Evolutionary conservation across 2,888 invertebrate genomes (phyloP).

Genomic region (Sicus ferrugineus): DNA sequence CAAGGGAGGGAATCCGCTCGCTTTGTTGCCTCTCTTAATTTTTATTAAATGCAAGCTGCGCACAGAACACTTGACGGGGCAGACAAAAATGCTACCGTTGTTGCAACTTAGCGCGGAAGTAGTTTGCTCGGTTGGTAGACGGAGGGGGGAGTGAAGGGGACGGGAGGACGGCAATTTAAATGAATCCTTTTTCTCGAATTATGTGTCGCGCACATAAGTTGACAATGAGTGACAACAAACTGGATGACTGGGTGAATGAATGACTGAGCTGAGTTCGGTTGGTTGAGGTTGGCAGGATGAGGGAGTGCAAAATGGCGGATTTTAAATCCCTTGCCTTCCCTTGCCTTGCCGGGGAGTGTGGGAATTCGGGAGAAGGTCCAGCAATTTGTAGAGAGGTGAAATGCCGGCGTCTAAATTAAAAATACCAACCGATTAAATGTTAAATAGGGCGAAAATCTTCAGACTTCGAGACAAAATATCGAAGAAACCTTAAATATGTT

Average conservation of each 20-base stretch:
- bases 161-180: constrained; percentile 9
- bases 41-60: background rate
- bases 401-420: background rate
- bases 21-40: background rate
- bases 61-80: constrained; percentile 50
- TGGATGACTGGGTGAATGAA: background rate
- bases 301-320: no score
- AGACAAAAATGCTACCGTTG: constrained; percentile 18
- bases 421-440: background rate
- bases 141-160: background rate
- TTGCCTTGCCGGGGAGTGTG: no score
- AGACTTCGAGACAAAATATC: no score
- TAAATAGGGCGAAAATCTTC: no score
- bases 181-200: constrained; percentile 30
- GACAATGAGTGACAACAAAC: constrained; percentile 15
- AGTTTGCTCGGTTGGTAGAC: constrained; percentile 12
- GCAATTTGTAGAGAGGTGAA: background rate
- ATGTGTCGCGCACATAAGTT: background rate
- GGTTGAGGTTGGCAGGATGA: no score
- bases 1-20: background rate
- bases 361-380: no score
- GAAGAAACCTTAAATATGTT: no score
- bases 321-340: no score
- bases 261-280: background rate
- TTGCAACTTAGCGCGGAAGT: constrained; percentile 8